Evolutionary conservation across 2,888 invertebrate species (phyloP).

Genomic region (Dicranocentrus wangi): DNA sequence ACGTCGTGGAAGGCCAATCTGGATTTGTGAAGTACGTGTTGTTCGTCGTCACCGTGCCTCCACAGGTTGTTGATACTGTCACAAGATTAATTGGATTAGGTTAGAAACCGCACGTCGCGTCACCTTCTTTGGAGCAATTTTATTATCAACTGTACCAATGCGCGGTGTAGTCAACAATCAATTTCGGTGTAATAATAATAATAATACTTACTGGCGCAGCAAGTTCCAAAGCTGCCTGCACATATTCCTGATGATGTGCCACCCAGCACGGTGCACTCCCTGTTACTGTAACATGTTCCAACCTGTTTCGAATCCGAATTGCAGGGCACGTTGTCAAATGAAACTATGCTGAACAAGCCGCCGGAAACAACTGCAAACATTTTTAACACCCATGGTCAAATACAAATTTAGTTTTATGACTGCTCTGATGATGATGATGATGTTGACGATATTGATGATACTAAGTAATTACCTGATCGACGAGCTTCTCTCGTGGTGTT

Average conservation of each 20-base stretch:
- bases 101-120: too few species aligned
- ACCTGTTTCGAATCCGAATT: constrained; percentile 73
- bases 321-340: constrained; percentile 72
- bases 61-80: constrained; percentile 84
- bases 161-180: not conserved
- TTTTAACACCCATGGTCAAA: too few species aligned
- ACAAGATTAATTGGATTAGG: not conserved
- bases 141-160: not conserved
- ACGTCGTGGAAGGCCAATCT: constrained; percentile 82
- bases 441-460: too few species aligned
- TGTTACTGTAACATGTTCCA: constrained; percentile 86
- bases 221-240: constrained; percentile 84
- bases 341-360: constrained; percentile 71
- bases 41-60: constrained; percentile 81
- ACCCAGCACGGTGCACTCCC: constrained; percentile 83
- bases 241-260: constrained; percentile 85
- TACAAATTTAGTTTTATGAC: too few species aligned
- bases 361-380: constrained; percentile 69
- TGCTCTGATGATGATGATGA: too few species aligned
- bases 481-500: constrained; percentile 69
- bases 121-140: too few species aligned
- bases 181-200: too few species aligned
- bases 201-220: constrained; percentile 84
- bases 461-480: constrained; percentile 72
- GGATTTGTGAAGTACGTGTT: constrained; percentile 90